Evolutionary conservation across 2,888 invertebrate genomes (phyloP), one percentile per base, ranked within the genome.

Genomic region (Ischnura elegans): DNA sequence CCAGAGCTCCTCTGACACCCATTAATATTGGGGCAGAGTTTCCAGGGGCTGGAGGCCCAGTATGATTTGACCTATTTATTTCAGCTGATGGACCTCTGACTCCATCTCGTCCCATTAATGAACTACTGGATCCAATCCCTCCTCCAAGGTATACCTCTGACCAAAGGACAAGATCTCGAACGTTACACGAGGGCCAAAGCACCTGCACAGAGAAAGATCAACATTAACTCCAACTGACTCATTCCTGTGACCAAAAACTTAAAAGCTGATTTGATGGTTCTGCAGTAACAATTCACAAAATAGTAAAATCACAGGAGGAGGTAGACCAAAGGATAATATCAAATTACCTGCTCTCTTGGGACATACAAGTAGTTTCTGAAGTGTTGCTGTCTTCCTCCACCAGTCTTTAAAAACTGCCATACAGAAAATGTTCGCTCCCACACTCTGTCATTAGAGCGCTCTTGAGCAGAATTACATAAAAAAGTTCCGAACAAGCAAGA

Each of bases 401-500:
- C 90, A 43, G 97, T 97, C 94, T 97, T 97, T 94, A 99, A 96
- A 96, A 99, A 98, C 94, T 97, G 97, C 99, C 99, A 99, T 93
- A 99, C 98, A 36, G 98, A 98, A 95, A 98, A 98, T 6, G 98
- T 97, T 94, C 97, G 96, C 94, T 97, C 97, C 93, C 96, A 96
- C 94, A 97, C 97, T 93, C 97, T 97, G 94, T 97, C 96, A 94
- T 97, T 97, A 93, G 96, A 95, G 76, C 98, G 97, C 96, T 98
- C 98, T 95, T 97, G 97, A 93, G 97, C 96, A 84, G 98, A 97
- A 97, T 99, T 99, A 96, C 98, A 99, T 95, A 99, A 97, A 97
- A 99, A 99, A 95, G 99, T 99, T 95, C 99, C 99, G 96, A 99
- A 99, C 95, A 99, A 97, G 96, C 99, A 98, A 94, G 99, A 99